Conservation (phyloP, 2,888 invertebrate species). For the Alsophila aescularia region DNA sequence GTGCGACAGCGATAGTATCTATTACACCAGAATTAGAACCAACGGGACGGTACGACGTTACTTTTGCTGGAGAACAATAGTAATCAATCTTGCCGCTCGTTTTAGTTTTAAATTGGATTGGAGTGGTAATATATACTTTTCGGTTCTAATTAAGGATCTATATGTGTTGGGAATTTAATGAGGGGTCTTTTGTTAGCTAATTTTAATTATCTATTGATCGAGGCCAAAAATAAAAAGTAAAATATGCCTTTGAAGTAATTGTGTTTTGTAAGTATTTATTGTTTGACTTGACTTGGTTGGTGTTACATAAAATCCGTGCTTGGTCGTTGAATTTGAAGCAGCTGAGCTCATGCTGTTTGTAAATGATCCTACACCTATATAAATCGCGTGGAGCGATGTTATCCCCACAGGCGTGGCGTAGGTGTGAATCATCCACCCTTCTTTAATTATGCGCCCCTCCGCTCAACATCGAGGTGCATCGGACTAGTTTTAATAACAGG, state of each 20-base stretch:
- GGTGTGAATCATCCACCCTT: constrained; percentile 42
- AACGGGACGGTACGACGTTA: constrained; percentile 6
- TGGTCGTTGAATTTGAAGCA: too few species aligned
- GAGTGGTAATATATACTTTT: constrained; percentile 8
- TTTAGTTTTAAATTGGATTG: constrained; percentile 19
- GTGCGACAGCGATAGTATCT: constrained; percentile 7
- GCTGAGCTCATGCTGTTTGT: too few species aligned
- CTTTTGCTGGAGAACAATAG: constrained; percentile 19
- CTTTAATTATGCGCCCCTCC: constrained; percentile 66
- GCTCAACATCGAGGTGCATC: constrained; percentile 51
- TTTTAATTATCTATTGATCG: not conserved
- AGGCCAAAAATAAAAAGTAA: not conserved
- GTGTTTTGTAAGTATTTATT: not conserved
- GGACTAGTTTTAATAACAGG: constrained; percentile 29
- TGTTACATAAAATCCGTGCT: too few species aligned
- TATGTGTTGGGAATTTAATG: constrained; percentile 27
- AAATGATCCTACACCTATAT: too few species aligned
- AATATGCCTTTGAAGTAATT: not conserved
- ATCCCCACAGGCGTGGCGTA: constrained; percentile 39
- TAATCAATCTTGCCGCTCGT: constrained; percentile 14
- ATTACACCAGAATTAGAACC: constrained; percentile 18
- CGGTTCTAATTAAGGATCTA: constrained; percentile 6
- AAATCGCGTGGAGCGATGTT: too few species aligned
- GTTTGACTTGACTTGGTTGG: too few species aligned
- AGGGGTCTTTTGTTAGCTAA: constrained; percentile 25